Evolutionary conservation across 2,113 vertebrate genomes (phyloP).

Genomic region (Equus przewalskii): DNA sequence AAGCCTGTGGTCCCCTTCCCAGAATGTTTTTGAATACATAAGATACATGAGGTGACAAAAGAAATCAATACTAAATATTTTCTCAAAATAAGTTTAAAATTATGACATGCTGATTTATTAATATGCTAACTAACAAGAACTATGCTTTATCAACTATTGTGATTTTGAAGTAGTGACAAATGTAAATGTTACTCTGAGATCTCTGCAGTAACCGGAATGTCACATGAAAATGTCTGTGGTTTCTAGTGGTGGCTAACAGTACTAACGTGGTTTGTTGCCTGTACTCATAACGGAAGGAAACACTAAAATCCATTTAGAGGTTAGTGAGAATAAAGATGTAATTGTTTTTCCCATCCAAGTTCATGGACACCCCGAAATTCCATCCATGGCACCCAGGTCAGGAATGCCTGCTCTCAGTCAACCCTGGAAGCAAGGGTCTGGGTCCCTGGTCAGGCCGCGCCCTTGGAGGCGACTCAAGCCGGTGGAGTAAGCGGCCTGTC

Average conservation of each 20-base stretch:
- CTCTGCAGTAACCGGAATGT: rapidly evolving
- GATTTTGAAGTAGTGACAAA: neutral
- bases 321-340: neutral
- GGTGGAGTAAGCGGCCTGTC: rapidly evolving
- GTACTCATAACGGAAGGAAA: neutral
- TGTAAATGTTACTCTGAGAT: neutral
- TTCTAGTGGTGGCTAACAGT: neutral
- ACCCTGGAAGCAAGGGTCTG: neutral
- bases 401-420: neutral
- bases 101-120: neutral
- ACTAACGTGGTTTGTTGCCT: neutral
- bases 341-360: neutral
- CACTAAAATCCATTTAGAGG: neutral
- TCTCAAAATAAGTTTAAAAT: neutral
- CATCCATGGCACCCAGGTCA: neutral
- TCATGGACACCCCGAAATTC: neutral
- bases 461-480: neutral
- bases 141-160: neutral
- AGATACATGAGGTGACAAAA: neutral
- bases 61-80: neutral
- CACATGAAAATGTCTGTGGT: neutral
- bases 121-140: neutral
- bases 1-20: neutral
- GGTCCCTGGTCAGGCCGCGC: neutral
- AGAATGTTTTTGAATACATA: neutral